Base-by-base conservation (phyloP, 2,797 vertebrate genomes). In the Hafferia zeledoni region DNA sequence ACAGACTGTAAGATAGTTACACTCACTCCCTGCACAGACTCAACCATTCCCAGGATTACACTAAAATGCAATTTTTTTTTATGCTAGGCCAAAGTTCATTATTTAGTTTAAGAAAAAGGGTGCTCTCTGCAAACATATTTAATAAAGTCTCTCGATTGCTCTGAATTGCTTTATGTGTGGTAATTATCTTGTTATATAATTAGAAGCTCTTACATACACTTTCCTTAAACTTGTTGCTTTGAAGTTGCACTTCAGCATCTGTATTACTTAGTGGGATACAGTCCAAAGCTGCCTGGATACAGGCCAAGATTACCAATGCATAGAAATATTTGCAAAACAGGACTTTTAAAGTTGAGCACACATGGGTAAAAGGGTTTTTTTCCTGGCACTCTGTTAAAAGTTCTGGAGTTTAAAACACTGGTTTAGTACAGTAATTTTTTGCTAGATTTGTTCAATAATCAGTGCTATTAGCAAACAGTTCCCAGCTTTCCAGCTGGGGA, bases 181-280 rank as follows among this genome's bases (percentile, higher is more conserved):
- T 94, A 94, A 94, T 95, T 79, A 87, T 35, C 67, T 90, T 89
- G 77, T 95, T 87, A 93, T 90, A 68, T 93, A 94, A 88, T 93
- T 91, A 91, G 80, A 94, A 69, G 44, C 14, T 74, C 60, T 87
- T 65, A 31, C 44, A 61, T 83, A 69, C 71, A 46, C 90, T 94
- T 94, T 83, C 57, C 33, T 95, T 94, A 83, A 94, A 88, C 57
- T 78, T 33, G 13, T 44, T 79, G 39, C 93, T 91, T 94, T 94
- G 90, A 94, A 91, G 87, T 88, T 90, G 50, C 16, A 49, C 65
- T 94, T 81, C 39, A 69, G 69, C 4, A 11, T 91, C 85, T 83
- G 25, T 81, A 41, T 72, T 88, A 65, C 57, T 88, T 81, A 78
- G 57, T 78, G 70, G 91, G 87, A 79, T 47, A 65, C 16, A 47